A percentile compares a stretch with the other conserved stretches of the same genome.
These are phyloP conservation scores for Monochamus alternatus DNA, from an alignment of 2,888 invertebrate species.

Conservation along the genomic window DNA sequence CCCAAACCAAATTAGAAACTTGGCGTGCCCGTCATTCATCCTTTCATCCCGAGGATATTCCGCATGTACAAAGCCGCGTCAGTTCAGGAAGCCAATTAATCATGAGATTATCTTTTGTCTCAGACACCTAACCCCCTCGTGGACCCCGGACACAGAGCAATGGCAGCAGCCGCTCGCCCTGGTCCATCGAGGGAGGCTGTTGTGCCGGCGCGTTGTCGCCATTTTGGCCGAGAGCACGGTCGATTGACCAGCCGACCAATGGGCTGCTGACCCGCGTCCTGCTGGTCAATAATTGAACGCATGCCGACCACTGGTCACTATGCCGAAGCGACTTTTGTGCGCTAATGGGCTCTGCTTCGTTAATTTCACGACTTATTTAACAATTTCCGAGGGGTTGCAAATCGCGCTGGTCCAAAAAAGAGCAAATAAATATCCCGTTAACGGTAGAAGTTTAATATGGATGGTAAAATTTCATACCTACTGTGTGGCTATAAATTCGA, in stretches of 20 bases:
- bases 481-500: too few species aligned
- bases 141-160: background rate
- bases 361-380: constrained; percentile 25
- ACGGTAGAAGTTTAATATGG: too few species aligned
- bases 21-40: too few species aligned
- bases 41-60: too few species aligned
- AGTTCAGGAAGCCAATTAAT: background rate
- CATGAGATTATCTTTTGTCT: constrained; percentile 5
- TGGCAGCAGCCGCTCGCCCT: background rate
- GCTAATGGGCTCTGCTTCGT: background rate
- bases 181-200: constrained; percentile 25
- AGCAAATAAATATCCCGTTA: too few species aligned
- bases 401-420: background rate
- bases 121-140: background rate
- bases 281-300: constrained; percentile 58
- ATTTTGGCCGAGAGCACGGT: constrained; percentile 61
- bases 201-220: constrained; percentile 51
- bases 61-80: too few species aligned
- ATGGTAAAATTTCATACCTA: too few species aligned
- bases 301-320: constrained; percentile 56
- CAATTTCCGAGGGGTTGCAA: background rate
- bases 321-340: background rate
- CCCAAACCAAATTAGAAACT: too few species aligned
- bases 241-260: constrained; percentile 68
- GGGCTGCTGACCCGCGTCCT: constrained; percentile 58